These are phyloP conservation scores for Aradophagus sp. DNA, from an alignment of 1,140 invertebrate species.

Conservation along the genomic window DNA sequence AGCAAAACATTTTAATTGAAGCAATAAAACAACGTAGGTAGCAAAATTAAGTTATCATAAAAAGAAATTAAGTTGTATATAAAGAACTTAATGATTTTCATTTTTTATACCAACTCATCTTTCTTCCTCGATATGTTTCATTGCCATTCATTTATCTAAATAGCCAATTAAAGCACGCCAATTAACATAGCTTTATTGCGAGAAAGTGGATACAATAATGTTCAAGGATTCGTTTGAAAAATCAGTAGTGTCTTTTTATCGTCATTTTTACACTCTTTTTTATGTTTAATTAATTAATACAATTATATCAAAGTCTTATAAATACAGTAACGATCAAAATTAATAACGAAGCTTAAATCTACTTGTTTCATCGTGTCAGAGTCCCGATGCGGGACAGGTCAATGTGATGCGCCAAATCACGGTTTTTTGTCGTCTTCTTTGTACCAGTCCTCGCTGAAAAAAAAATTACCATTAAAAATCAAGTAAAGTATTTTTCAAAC, in stretches of 20 bases:
- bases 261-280: slow-evolving; percentile 1
- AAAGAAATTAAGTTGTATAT: no score
- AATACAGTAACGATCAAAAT: slow-evolving; percentile 52
- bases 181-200: slow-evolving; percentile 12
- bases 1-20: slow-evolving; percentile 20
- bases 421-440: slow-evolving; percentile 79
- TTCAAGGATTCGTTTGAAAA: slow-evolving; percentile 1
- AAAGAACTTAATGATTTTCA: no score
- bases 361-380: slow-evolving; percentile 17
- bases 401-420: slow-evolving; percentile 52
- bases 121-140: no score
- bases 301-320: slow-evolving; percentile 51
- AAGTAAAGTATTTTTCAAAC: slow-evolving; percentile 8
- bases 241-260: slow-evolving; percentile 1
- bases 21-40: slow-evolving; percentile 11
- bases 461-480: slow-evolving; percentile 29
- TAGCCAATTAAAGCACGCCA: no score
- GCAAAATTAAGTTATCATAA: no score
- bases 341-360: slow-evolving; percentile 41
- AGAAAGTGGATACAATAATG: no score
- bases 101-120: no score
- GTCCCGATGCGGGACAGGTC: slow-evolving; percentile 74
- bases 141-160: no score
- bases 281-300: slow-evolving; percentile 26
- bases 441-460: slow-evolving; percentile 89